Conservation (phyloP, 2,113 vertebrate species). For the Machaerirhynchus nigripectus region DNA sequence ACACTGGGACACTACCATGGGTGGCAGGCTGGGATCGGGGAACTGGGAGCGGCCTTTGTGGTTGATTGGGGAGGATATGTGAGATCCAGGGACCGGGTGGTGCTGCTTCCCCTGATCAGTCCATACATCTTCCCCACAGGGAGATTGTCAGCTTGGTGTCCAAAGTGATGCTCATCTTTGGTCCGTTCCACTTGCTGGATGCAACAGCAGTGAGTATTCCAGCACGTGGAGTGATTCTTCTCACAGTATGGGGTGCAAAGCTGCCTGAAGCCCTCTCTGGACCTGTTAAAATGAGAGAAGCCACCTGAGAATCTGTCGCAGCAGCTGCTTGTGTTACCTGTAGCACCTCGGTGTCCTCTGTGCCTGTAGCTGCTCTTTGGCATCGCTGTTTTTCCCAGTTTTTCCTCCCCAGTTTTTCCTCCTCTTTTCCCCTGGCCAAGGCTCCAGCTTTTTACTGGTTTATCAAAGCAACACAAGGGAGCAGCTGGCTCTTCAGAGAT, state of each 20-base stretch:
- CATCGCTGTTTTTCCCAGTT: background rate
- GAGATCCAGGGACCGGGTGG: background rate
- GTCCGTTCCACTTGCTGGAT: conserved; percentile 67
- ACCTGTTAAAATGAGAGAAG: background rate
- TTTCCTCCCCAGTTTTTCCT: background rate
- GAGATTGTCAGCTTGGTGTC: conserved; percentile 61
- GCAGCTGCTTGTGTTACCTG: background rate
- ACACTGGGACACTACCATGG: accelerated
- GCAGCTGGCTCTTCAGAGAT: background rate
- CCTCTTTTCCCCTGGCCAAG: background rate
- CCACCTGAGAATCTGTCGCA: background rate
- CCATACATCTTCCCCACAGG: conserved; percentile 38
- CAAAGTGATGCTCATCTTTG: conserved; percentile 67
- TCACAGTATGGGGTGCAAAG: background rate
- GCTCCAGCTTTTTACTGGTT: background rate
- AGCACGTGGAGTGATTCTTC: accelerated
- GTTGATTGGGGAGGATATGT: background rate
- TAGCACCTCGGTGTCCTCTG: background rate
- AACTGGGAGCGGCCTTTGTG: background rate
- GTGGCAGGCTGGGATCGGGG: background rate
- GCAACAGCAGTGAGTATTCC: conserved; percentile 71
- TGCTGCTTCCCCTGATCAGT: background rate
- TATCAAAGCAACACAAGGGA: background rate
- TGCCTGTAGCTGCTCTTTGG: background rate
- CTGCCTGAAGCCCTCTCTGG: background rate